Conservation (phyloP, 2,888 invertebrate genomes). For the Sesamia inferens region DNA sequence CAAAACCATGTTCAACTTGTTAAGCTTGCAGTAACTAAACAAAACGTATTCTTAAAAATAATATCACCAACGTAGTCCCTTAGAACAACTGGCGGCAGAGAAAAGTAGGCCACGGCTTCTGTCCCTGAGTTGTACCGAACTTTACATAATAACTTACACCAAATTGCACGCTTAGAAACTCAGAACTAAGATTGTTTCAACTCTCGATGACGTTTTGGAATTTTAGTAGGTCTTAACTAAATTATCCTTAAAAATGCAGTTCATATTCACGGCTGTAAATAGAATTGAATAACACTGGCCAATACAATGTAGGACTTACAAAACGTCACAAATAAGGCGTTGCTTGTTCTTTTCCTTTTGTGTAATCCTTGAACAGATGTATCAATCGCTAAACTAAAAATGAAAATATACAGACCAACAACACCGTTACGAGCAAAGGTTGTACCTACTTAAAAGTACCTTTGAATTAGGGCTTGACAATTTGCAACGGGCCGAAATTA, state of each 20-base stretch:
- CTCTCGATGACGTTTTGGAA: conserved; percentile 17
- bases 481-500: background rate
- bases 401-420: background rate
- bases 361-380: conserved; percentile 20
- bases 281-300: conserved; percentile 23
- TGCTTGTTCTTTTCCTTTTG: conserved; percentile 12
- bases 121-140: conserved; percentile 54
- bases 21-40: background rate
- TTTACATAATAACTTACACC: conserved; percentile 49
- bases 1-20: background rate
- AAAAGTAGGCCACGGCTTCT: conserved; percentile 56
- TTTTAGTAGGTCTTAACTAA: background rate
- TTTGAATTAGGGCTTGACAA: background rate
- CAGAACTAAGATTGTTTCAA: conserved; percentile 24
- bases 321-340: conserved; percentile 12
- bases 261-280: background rate
- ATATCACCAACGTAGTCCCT: conserved; percentile 35
- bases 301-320: conserved; percentile 5
- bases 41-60: conserved; percentile 16
- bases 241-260: background rate
- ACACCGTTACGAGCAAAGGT: background rate
- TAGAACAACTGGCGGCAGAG: conserved; percentile 32
- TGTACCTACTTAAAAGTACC: background rate
- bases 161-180: conserved; percentile 38
- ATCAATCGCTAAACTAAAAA: no score